A percentile compares a stretch with the other conserved stretches of the same genome.
phyloP scores from a whole-genome alignment of 2,888 invertebrate genomes.

The Desoria tigrina region DNA sequence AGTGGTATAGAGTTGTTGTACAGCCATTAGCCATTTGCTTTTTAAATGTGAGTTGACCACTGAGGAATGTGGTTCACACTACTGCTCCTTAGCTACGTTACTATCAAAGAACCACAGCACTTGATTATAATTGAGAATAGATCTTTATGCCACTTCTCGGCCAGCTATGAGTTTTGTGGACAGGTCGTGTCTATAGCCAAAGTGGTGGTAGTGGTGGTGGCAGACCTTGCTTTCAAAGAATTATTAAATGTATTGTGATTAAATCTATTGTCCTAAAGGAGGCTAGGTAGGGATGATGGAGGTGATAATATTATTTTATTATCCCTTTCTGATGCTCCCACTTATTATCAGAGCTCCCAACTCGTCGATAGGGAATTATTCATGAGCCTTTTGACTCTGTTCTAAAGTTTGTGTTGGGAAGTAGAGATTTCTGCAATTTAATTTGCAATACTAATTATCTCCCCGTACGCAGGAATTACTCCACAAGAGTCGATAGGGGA shows the following conservation, averaged over 20 bases:
- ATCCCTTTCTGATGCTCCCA: too few relatives aligned
- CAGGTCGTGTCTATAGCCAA: too few relatives aligned
- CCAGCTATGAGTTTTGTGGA: too few relatives aligned
- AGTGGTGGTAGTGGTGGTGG: too few relatives aligned
- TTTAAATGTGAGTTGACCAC: constrained; percentile 43
- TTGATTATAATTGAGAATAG: not conserved
- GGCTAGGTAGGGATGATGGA: too few relatives aligned
- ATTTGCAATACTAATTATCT: constrained; percentile 6
- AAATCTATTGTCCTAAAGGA: too few relatives aligned
- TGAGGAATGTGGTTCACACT: constrained; percentile 50
- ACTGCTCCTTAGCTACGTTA: constrained; percentile 15
- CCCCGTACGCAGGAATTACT: not conserved
- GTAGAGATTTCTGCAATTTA: constrained; percentile 5
- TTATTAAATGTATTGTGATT: too few relatives aligned
- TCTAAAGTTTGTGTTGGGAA: constrained; percentile 6
- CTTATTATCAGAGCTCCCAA: too few relatives aligned
- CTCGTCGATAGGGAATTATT: not conserved
- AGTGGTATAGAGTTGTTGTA: not conserved
- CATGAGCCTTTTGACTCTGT: constrained; percentile 1
- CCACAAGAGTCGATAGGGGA: not conserved
- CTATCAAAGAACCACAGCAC: not conserved
- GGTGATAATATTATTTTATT: too few relatives aligned
- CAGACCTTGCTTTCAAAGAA: too few relatives aligned
- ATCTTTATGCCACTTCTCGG: too few relatives aligned
- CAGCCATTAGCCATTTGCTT: not conserved